Evolutionary conservation across 2,888 invertebrate genomes (phyloP).

Genomic region (Ornithoptera priamus): DNA sequence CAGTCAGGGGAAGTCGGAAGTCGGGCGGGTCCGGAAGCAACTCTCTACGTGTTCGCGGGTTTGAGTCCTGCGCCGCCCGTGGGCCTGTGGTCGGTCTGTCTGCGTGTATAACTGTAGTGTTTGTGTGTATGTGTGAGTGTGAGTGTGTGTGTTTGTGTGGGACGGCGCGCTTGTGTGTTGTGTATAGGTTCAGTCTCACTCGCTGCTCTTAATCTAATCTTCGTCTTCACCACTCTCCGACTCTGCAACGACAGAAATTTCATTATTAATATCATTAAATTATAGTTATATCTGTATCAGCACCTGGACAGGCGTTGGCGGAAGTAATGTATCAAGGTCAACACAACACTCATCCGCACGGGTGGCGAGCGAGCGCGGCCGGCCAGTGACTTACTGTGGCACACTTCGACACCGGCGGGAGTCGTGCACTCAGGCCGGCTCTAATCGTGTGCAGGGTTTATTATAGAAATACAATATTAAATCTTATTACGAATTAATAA

Average conservation of each 20-base stretch:
- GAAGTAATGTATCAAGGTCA: constrained; percentile 30
- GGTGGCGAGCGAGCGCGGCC: constrained; percentile 2
- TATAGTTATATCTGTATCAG: no score
- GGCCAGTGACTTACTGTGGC: constrained; percentile 40
- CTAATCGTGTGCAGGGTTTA: constrained; percentile 35
- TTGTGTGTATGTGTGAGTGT: constrained; percentile 24
- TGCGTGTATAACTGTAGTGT: constrained; percentile 2
- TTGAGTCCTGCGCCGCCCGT: constrained; percentile 30
- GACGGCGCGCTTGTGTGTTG: constrained; percentile 38
- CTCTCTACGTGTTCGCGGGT: constrained; percentile 21
- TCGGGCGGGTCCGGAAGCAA: constrained; percentile 10
- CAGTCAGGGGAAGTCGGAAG: not conserved
- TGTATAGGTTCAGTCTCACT: constrained; percentile 67
- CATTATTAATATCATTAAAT: not conserved
- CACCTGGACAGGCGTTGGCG: no score
- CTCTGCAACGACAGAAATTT: constrained; percentile 50
- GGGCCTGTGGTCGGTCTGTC: constrained; percentile 18
- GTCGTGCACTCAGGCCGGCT: constrained; percentile 37
- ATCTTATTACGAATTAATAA: no score
- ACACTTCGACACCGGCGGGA: constrained; percentile 65
- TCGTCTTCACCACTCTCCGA: constrained; percentile 79
- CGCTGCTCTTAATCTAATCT: constrained; percentile 77
- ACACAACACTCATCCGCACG: constrained; percentile 11
- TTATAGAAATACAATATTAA: no score
- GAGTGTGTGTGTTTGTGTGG: constrained; percentile 39